Base-by-base conservation (phyloP, 1,140 invertebrate species). In the Nasonia vitripennis region DNA sequence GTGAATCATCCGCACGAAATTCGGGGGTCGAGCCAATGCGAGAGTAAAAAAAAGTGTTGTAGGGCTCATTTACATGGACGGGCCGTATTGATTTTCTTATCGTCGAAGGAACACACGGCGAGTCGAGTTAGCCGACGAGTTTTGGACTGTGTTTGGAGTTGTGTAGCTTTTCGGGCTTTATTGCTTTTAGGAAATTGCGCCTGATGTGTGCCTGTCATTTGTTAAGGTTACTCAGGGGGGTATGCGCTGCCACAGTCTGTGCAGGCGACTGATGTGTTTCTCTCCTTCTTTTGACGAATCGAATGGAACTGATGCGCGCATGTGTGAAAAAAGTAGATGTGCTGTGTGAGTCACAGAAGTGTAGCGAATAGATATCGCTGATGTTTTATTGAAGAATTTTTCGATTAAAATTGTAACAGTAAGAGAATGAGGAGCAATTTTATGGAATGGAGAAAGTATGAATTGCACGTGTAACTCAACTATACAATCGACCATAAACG, bases 71-170 rank as follows among this genome's bases (percentile, higher is more conserved):
- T 85, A 85, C 78, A 81, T 80, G 51, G 48, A 71, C 12, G 20
- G 34, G 48, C 10, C 17, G 73, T 85, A 85, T 85, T 81, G 84
- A 85, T 85, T 85, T 85, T 85, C 77, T 80, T 73, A 73, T 78
- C 62, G 23, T 31, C 12, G 9, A 27, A 68, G 23, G 27, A 67
- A 78, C 55, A 23, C 31, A 70, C 20, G 34, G 45, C 11, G n/a
- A 2, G 62, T 34, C 37, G 75, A 78, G 27, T 78, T 67, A 84
- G 51, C 75, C 55, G 23, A 45, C 55, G 55, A 68, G 67, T 51
- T 51, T 51, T 51, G 12, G 48, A 51, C 48, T 14, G n/a, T n/a
- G n/a, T n/a, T n/a, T 2, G 55, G 55, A 20, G 55, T 62, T 62
- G 23, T 71, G 41, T n/a, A 23, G 71, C 62, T 45, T 48, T 17